phyloP scores from a whole-genome alignment of 2,113 vertebrate genomes.

The Tenrec ecaudatus region DNA sequence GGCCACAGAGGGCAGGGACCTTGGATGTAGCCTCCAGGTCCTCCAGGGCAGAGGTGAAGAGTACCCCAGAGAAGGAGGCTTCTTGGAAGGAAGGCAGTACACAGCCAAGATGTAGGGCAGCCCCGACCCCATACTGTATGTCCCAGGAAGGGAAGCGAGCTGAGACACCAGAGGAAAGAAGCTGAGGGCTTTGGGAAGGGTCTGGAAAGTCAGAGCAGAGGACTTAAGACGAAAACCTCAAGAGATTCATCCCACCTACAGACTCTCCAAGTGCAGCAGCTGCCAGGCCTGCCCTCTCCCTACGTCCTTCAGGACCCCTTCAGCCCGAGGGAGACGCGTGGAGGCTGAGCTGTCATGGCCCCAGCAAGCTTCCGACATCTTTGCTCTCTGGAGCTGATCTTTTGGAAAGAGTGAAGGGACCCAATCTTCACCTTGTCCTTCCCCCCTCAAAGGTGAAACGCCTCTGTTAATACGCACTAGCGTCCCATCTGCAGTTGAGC shows the following conservation, averaged over 20 bases:
- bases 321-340: not conserved
- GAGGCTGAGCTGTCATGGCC: not conserved
- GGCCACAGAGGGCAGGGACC: not conserved
- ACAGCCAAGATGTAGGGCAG: not conserved
- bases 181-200: constrained; percentile 17
- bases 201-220: not conserved
- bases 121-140: not conserved
- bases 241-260: constrained; percentile 18
- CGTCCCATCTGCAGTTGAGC: not conserved
- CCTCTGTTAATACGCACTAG: not conserved
- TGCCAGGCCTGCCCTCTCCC: not conserved
- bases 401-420: constrained; percentile 1
- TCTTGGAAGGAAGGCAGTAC: not conserved
- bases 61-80: not conserved
- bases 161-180: not conserved
- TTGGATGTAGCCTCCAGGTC: not conserved
- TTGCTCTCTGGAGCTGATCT: not conserved
- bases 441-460: not conserved
- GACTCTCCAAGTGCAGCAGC: not conserved
- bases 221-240: not conserved
- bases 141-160: not conserved
- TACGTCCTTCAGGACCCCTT: not conserved
- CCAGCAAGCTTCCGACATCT: constrained; percentile 11
- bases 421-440: not conserved
- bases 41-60: not conserved